Base-by-base conservation (phyloP, 2,113 vertebrate species). In the Eclectus roratus region DNA sequence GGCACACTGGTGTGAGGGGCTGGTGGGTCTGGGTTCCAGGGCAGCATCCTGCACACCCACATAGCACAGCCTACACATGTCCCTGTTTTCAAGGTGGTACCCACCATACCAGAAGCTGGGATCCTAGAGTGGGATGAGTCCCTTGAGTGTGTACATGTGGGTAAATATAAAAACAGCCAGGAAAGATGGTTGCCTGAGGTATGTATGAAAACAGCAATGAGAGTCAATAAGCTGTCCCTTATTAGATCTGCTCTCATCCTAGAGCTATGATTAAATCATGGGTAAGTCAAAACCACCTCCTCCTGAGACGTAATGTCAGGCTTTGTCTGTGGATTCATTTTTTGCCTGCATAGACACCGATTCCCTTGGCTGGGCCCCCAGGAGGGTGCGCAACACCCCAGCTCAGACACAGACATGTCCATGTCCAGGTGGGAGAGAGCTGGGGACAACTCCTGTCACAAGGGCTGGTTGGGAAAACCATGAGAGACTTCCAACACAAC, bases 321-420 rank as follows among this genome's bases (percentile, higher is more conserved):
- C 5, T 37, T 93, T 6, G 7, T n/a, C 47, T 78, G 37, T 39
- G 52, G 24, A 46, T 53, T 50, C 6, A 1, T 37, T 50, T 82
- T 70, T 35, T 35, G 11, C 23, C 46, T 90, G 18, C 31, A 37
- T 19, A 23, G n/a, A 55, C 41, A 56, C 39, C 37, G 31, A 60
- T 68, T 12, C 35, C 49, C 24, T 76, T 3, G 2, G 9, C 43
- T 72, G 43, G 21, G 21, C 41, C 53, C 28, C 56, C 3, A 12
- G 14, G 11, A 77, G 55, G 43, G 43, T 35, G 23, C 5, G 3
- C 2, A 4, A 13, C 27, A 71, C 13, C 16, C 17, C 4, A 4
- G 29, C 11, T 61, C 6, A 4, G 43, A 35, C 49, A 56, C 0
- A 0, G 41, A 80, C 5, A 74, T 8, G 10, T 47, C 35, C 11